Percentiles rank a stretch among this genome's conserved stretches.
phyloP scores from a whole-genome alignment of 2,113 vertebrate species.

The Grammomys surdaster region DNA sequence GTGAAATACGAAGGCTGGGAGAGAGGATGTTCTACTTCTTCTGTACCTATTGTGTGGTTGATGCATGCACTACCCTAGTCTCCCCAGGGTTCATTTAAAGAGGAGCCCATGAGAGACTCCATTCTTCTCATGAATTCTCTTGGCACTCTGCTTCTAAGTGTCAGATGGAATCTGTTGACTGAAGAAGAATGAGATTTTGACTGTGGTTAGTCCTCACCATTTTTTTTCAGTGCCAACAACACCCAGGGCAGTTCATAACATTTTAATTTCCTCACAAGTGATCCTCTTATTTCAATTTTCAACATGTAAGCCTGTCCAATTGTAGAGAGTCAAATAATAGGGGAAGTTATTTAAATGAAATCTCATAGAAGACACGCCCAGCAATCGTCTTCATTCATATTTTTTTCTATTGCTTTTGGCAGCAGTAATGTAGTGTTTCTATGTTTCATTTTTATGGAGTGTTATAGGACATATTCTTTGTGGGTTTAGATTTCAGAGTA shows the following conservation, averaged over 20 bases:
- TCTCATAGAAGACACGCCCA: constrained; percentile 69
- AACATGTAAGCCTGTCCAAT: constrained; percentile 53
- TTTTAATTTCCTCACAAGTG: constrained; percentile 68
- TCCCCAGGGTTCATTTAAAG: not conserved
- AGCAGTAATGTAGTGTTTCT: constrained; percentile 70
- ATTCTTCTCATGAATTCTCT: not conserved
- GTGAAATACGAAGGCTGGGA: not conserved
- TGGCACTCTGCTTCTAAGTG: not conserved
- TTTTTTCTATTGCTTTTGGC: constrained; percentile 77
- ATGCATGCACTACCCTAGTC: no score
- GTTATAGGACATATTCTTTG: constrained; percentile 74
- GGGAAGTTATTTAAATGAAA: constrained; percentile 59
- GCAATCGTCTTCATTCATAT: constrained; percentile 74
- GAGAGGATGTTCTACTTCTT: not conserved
- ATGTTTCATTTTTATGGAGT: constrained; percentile 77
- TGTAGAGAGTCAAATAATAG: constrained; percentile 60
- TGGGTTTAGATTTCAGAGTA: constrained; percentile 80
- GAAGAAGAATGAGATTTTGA: not conserved
- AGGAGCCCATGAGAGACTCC: not conserved
- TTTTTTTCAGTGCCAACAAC: constrained; percentile 17
- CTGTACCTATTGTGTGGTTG: not conserved
- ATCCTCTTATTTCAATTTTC: constrained; percentile 59
- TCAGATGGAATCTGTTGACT: constrained; percentile 15
- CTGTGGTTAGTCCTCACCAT: constrained; percentile 46
- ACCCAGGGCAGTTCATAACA: constrained; percentile 11